These are phyloP conservation scores for Steromphala cineraria DNA, from an alignment of 2,888 invertebrate species.

Conservation along the genomic window DNA sequence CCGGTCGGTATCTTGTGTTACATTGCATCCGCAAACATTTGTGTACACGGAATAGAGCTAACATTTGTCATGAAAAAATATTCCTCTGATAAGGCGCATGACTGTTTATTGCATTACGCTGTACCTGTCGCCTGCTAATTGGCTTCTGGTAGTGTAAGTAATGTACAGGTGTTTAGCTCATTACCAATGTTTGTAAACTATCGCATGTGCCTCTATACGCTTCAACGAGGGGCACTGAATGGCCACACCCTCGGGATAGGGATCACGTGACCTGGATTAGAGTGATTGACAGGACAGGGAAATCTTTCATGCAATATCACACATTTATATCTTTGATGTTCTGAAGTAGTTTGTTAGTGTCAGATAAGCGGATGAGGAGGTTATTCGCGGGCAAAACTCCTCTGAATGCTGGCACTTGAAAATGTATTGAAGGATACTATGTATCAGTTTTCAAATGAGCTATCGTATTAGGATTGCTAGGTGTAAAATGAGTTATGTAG, in stretches of 20 bases:
- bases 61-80: too few relatives aligned
- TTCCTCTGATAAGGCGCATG: too few relatives aligned
- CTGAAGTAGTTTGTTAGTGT: background rate
- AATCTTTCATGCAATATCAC: slow-evolving; percentile 3
- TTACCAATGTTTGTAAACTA: background rate
- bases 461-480: too few relatives aligned
- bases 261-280: slow-evolving; percentile 11
- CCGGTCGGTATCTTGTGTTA: too few relatives aligned
- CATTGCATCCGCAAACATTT: too few relatives aligned
- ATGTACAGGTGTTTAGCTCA: background rate
- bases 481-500: too few relatives aligned
- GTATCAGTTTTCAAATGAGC: too few relatives aligned
- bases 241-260: slow-evolving; percentile 8
- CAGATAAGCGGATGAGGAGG: background rate
- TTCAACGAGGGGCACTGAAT: background rate
- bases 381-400: background rate
- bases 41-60: too few relatives aligned
- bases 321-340: slow-evolving; percentile 1
- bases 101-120: too few relatives aligned
- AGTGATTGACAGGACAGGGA: slow-evolving; percentile 13
- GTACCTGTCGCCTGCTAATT: too few relatives aligned
- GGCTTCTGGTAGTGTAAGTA: too few relatives aligned
- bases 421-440: background rate
- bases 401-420: background rate
- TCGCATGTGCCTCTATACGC: background rate